Evolutionary conservation across 1,140 invertebrate genomes (phyloP), one percentile per base, ranked within the genome.

Genomic region (Mizuhopecten yessoensis): DNA sequence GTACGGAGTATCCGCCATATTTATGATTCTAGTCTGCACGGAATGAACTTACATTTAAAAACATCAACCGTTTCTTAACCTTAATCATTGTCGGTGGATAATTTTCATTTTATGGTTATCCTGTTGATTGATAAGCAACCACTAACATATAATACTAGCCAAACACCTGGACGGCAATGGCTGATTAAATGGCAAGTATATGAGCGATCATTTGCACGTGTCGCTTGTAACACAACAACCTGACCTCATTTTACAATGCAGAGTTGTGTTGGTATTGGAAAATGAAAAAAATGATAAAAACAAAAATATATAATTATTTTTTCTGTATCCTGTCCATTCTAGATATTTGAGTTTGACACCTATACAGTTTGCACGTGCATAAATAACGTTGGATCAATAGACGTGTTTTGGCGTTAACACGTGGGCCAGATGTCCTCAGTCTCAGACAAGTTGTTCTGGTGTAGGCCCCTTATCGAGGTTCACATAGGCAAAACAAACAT

Each of bases 401-500:
- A 5, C n/a, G 13, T 39, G 57, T n/a, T 75, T n/a, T 20, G 45
- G 20, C 11, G 45, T 49, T 20, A 9, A 23, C 36, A 13, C 36
- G 15, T 2, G n/a, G 23, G 23, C 57, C 57, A 75, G 57, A 75
- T 75, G 57, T 75, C 57, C 57, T 75, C 0, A 29, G 57, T 75
- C 23, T 29, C 17, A 5, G 57, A 29, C 23, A 75, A 75, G 57
- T 75, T 75, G 57, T n/a, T 75, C n/a, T 29, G 29, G 5, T 75
- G 23, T 9, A 7, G 5, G n/a, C n/a, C 29, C n/a, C 57, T 75
- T 75, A 75, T 75, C 57, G 29, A 5, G n/a, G 57, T 75, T 75
- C 57, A 75, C 57, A 75, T 75, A 29, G 57, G 57, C 57, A 75
- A 75, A 75, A 75, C 29, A 75, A 75, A 75, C 57, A 75, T 75